Evolutionary conservation across 1,140 invertebrate genomes (phyloP).

Genomic region (Nautilus pompilius): DNA sequence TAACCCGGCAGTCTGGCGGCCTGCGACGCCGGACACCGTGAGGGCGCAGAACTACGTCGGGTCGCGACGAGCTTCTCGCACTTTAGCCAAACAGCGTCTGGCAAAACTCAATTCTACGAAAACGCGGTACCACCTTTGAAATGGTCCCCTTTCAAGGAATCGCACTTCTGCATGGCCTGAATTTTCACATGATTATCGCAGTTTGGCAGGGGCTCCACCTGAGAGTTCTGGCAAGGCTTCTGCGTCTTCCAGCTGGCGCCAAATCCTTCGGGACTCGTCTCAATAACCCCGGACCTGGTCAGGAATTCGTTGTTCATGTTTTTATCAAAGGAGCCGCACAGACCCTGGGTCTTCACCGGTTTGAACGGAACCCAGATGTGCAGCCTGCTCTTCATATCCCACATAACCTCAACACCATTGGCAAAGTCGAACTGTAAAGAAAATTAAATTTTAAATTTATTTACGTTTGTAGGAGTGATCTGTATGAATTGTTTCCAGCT

Average conservation of each 20-base stretch:
- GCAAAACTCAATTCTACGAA: no score
- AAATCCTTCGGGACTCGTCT: conserved; percentile 71
- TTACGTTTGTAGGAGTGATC: neutral
- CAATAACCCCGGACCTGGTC: conserved; percentile 77
- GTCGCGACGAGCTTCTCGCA: no score
- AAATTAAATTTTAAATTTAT: neutral
- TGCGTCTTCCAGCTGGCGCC: conserved; percentile 85
- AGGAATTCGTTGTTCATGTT: conserved; percentile 87
- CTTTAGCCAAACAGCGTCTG: no score
- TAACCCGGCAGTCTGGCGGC: no score
- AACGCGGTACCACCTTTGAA: no score
- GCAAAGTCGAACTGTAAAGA: conserved; percentile 66
- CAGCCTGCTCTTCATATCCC: conserved; percentile 64
- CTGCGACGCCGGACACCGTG: no score
- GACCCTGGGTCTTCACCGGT: conserved; percentile 64
- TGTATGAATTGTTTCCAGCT: neutral
- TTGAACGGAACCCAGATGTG: conserved; percentile 77
- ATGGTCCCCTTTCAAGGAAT: conserved; percentile 29
- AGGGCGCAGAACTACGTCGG: no score
- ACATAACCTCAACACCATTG: conserved; percentile 76
- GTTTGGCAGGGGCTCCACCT: conserved; percentile 29
- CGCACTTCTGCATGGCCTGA: conserved; percentile 35
- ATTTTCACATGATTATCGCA: conserved; percentile 34
- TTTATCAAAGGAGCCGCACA: conserved; percentile 84
- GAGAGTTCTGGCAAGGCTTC: conserved; percentile 65